Base-by-base conservation (phyloP, 2,888 invertebrate species). In the Trissolcus japonicus region DNA sequence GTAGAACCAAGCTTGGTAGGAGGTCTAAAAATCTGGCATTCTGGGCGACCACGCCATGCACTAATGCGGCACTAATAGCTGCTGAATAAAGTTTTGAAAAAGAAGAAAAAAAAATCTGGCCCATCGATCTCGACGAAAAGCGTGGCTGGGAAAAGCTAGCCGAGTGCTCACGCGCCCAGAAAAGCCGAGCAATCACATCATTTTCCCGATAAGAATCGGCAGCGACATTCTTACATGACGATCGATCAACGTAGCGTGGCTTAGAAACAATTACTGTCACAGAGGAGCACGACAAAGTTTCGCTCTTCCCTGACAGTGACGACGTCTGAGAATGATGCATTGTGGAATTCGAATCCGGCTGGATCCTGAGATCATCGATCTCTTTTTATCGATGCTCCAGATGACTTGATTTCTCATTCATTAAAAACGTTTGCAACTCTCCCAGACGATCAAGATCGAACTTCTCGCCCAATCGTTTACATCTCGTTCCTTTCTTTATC, bases 221-320 rank as follows among this genome's bases (percentile, higher is more conserved):
- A 62, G n/a, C 29, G 29, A 16, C 55, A 55, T 56, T 56, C 35
- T 35, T 35, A 35, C 35, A 40, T 57, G 66, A 41, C 53, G 67
- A 67, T 67, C 67, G 67, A 67, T 67, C 59, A 67, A 59, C 19
- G 41, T 53, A 53, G 41, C 59, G 46, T 53, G 17, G 43, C 46
- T 43, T 51, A 59, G 53, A 53, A 67, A 67, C 67, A 67, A 59
- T 67, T 59, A 67, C 53, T 40, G 53, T 67, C 67, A 67, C 17
- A 67, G 17, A 67, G 41, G 19, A 50, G 53, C 46, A 51, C 25
- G 59, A 59, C 43, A 51, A 59, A 59, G 56, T 35, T 41, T 51
- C 56, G 35, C 51, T 17, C 51, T 66, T 72, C 48, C 59, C 21
- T 63, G 59, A 54, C 57, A 65, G 35, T 21, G 46, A 63, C 51